Evolutionary conservation across 2,113 vertebrate genomes (phyloP).

Genomic region (Probosciger aterrimus): DNA sequence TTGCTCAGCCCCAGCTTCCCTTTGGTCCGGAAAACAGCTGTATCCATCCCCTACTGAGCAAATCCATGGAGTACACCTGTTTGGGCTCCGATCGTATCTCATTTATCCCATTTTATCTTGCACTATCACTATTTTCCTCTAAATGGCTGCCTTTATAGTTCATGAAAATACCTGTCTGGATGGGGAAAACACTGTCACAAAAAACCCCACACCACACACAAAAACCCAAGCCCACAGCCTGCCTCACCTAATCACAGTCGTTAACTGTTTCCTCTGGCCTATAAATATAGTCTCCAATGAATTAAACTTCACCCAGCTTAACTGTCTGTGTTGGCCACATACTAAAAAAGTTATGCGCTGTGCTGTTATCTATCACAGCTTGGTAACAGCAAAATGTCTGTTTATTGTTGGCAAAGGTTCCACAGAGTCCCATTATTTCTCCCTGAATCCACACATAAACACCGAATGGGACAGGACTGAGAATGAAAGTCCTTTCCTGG

Average conservation of each 20-base stretch:
- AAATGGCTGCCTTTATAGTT: background rate
- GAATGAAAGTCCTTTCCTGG: background rate
- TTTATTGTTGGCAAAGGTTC: constrained; percentile 15
- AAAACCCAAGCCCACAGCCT: background rate
- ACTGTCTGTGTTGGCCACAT: background rate
- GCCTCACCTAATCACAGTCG: background rate
- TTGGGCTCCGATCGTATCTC: background rate
- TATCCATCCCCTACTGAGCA: background rate
- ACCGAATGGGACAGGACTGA: background rate
- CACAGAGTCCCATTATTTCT: background rate
- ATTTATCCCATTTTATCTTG: background rate
- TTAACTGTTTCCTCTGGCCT: background rate
- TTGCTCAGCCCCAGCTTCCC: background rate
- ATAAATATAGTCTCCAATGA: background rate
- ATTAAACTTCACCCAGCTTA: background rate
- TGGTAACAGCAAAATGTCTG: background rate
- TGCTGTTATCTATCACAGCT: background rate
- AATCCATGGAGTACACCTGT: background rate
- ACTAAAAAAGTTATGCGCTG: background rate
- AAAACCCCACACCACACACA: background rate
- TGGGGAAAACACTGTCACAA: background rate
- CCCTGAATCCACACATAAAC: background rate
- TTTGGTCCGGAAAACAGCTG: background rate
- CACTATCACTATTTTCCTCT: background rate
- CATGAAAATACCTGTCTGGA: background rate